phyloP scores from a whole-genome alignment of 2,113 vertebrate species.

The Tympanuchus pallidicinctus region DNA sequence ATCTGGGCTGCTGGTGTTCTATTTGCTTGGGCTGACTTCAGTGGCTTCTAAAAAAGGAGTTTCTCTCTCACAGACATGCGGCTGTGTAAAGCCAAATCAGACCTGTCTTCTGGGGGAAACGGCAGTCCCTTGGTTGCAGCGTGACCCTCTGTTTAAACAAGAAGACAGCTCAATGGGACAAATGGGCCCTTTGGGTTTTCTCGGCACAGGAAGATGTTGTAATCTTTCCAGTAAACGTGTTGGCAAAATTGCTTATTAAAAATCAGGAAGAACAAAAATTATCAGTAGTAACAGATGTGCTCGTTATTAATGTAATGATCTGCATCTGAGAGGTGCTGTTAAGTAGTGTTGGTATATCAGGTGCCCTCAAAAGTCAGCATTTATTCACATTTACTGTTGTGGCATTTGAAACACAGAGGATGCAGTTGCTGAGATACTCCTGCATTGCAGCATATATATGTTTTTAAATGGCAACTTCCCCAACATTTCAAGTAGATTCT shows the following conservation, averaged over 20 bases:
- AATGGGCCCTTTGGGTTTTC: slow-evolving; percentile 45
- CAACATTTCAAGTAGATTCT: background rate
- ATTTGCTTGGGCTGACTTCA: background rate
- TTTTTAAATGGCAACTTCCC: background rate
- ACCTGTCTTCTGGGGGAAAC: background rate
- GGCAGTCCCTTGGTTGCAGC: background rate
- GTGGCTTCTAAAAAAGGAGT: background rate
- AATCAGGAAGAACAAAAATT: slow-evolving; percentile 22
- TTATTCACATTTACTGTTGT: background rate
- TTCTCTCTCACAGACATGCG: background rate
- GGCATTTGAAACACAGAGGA: background rate
- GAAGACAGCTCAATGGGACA: slow-evolving; percentile 8
- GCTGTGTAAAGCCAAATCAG: background rate
- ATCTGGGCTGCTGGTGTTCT: background rate
- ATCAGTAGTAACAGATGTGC: slow-evolving; percentile 12
- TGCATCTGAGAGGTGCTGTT: slow-evolving; percentile 1
- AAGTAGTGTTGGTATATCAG: background rate
- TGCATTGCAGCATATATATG: background rate
- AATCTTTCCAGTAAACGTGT: slow-evolving; percentile 51
- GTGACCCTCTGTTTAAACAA: background rate
- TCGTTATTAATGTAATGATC: background rate
- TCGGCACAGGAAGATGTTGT: background rate
- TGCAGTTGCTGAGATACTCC: background rate
- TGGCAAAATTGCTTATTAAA: slow-evolving; percentile 36
- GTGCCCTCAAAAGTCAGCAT: background rate